A percentile compares a stretch with the other conserved stretches of the same genome.
Evolutionary conservation across 1,140 invertebrate genomes (phyloP).

Genomic region (Hetaerina americana): DNA sequence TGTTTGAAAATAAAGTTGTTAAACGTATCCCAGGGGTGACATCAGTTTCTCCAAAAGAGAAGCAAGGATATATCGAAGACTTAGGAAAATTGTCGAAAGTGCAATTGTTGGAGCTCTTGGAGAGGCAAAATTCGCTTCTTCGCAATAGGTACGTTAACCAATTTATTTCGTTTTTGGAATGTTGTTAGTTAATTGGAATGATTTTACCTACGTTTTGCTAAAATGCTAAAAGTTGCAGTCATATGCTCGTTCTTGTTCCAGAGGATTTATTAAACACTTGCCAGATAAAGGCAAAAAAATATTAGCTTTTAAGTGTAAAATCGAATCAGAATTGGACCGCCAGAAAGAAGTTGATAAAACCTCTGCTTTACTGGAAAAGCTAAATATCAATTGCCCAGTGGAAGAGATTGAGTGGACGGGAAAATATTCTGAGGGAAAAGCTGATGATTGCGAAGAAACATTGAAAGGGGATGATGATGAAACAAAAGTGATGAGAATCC

Average conservation of each 20-base stretch:
- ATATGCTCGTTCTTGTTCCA: slow-evolving; percentile 18
- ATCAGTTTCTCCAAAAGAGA: background rate
- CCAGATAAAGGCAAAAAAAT: slow-evolving; percentile 56
- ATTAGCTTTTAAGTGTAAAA: slow-evolving; percentile 35
- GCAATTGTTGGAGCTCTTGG: slow-evolving; percentile 34
- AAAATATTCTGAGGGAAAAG: slow-evolving; percentile 26
- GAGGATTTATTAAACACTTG: slow-evolving; percentile 35
- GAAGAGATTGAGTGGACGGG: slow-evolving; percentile 54
- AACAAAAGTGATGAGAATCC: slow-evolving; percentile 47
- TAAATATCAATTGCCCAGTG: slow-evolving; percentile 42
- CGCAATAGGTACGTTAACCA: slow-evolving; percentile 31
- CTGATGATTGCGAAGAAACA: slow-evolving; percentile 40
- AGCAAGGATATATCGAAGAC: slow-evolving; percentile 28
- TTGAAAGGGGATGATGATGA: slow-evolving; percentile 51
- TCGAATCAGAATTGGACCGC: slow-evolving; percentile 37
- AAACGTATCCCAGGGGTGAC: background rate
- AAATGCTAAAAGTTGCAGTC: slow-evolving; percentile 14
- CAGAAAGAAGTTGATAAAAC: slow-evolving; percentile 43
- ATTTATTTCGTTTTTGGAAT: background rate
- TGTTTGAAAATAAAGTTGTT: background rate
- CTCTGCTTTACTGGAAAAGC: slow-evolving; percentile 38
- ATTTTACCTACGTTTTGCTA: slow-evolving; percentile 11
- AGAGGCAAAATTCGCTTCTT: slow-evolving; percentile 35
- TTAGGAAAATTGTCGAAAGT: slow-evolving; percentile 27
- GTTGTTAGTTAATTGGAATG: background rate